phyloP scores from a whole-genome alignment of 30 jellyfish, hydroid and myxozoan species.

The Turritopsis dohrnii region DNA sequence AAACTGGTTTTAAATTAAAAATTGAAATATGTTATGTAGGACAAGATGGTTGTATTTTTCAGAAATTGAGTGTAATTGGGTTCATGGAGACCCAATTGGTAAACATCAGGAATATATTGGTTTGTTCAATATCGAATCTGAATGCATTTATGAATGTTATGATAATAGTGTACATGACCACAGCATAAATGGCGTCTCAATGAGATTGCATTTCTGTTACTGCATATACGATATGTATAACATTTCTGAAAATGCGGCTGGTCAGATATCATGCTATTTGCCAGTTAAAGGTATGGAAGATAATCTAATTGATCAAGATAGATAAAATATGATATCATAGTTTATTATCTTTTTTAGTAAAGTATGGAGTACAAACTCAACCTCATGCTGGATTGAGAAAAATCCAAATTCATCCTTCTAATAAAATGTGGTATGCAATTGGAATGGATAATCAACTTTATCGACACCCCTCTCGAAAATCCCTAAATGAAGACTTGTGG shows the following conservation, averaged over 20 bases:
- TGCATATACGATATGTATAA: neutral
- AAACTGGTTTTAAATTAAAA: no score
- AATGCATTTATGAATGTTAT: neutral
- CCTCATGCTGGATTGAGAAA: neutral
- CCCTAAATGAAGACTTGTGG: conserved; percentile 1
- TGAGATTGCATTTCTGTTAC: neutral
- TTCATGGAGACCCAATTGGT: neutral
- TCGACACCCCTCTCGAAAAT: neutral
- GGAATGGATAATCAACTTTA: neutral
- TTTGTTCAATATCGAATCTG: neutral
- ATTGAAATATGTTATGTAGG: no score
- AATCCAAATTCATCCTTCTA: neutral
- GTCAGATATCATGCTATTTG: neutral
- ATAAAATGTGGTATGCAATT: conserved; percentile 6
- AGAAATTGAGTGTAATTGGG: neutral
- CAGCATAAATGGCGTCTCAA: neutral
- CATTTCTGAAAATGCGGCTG: neutral
- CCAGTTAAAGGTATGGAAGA: neutral
- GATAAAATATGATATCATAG: no score
- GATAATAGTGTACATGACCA: neutral
- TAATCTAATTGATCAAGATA: no score
- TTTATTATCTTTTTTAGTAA: neutral
- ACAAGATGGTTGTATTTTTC: no score
- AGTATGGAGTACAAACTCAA: neutral
- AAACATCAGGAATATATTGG: neutral